Percentiles rank a stretch among this genome's conserved stretches.
phyloP scores from a whole-genome alignment of 2,888 invertebrate species.

The Thecophora atra region DNA sequence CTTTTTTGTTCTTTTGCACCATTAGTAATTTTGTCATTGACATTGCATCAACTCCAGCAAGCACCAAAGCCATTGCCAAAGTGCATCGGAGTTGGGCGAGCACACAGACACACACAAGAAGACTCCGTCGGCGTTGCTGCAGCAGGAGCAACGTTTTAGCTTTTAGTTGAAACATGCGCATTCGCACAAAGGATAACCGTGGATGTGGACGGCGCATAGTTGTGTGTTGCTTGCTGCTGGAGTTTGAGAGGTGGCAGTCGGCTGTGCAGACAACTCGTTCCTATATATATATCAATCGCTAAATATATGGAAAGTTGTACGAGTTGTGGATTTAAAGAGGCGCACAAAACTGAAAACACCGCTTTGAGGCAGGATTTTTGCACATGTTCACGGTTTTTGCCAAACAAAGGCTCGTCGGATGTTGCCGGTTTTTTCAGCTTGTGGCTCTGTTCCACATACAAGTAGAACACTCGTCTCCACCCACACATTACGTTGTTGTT shows the following conservation, averaged over 20 bases:
- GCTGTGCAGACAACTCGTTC: not conserved
- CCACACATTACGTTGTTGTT: not conserved
- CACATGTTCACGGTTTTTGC: conserved; percentile 1
- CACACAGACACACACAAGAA: conserved; percentile 33
- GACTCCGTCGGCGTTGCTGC: not conserved
- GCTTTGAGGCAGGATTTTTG: not conserved
- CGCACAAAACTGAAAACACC: not conserved
- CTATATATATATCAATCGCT: conserved; percentile 2
- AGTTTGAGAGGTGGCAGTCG: not conserved
- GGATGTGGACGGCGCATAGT: conserved; percentile 2
- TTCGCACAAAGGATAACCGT: conserved; percentile 20
- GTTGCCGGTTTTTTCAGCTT: conserved; percentile 10
- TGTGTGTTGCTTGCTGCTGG: not conserved
- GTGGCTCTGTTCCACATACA: conserved; percentile 10
- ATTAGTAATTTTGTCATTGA: conserved; percentile 46
- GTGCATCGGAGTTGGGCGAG: conserved; percentile 13
- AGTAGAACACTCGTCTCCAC: not conserved
- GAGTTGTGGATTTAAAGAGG: conserved; percentile 3
- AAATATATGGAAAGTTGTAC: not conserved
- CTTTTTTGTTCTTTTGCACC: conserved; percentile 28
- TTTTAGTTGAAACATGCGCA: conserved; percentile 13
- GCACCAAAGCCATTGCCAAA: conserved; percentile 40
- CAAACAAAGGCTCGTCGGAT: conserved; percentile 1
- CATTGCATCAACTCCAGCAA: conserved; percentile 47
- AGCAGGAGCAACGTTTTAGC: conserved; percentile 15